A percentile compares a stretch with the other conserved stretches of the same genome.
Conservation (phyloP, 2,113 vertebrate species). For the Cephalopterus ornatus region DNA sequence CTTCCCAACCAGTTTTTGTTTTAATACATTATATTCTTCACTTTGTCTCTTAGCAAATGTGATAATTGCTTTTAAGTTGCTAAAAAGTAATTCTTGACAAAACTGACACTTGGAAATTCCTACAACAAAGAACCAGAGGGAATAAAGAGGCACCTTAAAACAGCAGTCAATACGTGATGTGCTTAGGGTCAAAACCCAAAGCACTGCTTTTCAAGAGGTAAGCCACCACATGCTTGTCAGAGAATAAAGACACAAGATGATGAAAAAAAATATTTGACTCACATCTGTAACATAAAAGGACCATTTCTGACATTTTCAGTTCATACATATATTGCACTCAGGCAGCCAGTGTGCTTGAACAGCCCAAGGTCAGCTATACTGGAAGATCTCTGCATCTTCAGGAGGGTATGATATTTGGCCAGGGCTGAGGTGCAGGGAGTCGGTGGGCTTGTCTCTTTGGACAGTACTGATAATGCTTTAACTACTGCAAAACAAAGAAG, state of each 20-base stretch:
- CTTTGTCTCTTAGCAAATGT: neutral
- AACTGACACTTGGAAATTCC: neutral
- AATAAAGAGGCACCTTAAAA: neutral
- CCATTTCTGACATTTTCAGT: neutral
- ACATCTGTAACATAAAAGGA: neutral
- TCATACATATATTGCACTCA: neutral
- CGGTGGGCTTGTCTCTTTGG: neutral
- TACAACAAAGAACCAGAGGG: neutral
- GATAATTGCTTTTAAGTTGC: neutral
- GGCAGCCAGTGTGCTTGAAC: neutral
- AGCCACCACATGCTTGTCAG: neutral
- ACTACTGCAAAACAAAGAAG: neutral
- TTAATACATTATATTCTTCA: neutral
- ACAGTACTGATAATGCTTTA: neutral
- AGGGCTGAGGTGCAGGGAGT: accelerated
- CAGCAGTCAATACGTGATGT: accelerated
- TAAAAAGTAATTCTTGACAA: neutral
- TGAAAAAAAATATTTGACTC: neutral
- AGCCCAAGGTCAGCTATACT: neutral
- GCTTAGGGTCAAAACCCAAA: neutral
- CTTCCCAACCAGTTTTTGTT: neutral
- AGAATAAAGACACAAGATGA: neutral
- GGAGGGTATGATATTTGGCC: neutral
- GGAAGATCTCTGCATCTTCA: neutral
- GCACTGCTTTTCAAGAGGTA: accelerated